A percentile compares a stretch with the other conserved stretches of the same genome.
These are phyloP conservation scores for Zhuqinia jingwanae DNA, from an alignment of 2,888 invertebrate genomes.

Conservation along the genomic window DNA sequence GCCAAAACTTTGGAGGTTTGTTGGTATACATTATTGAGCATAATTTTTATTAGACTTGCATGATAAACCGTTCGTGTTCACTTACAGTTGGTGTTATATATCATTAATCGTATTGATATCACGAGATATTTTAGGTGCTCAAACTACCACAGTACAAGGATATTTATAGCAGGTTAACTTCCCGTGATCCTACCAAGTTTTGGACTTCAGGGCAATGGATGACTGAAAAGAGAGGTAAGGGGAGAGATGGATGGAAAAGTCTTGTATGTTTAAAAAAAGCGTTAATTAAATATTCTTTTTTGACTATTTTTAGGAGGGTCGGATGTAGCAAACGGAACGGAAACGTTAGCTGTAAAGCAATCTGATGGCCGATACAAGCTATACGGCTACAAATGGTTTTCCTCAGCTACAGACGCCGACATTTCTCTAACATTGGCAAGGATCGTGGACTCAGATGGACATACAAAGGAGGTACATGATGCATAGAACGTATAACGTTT, in stretches of 20 bases:
- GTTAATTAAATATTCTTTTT: too few relatives aligned
- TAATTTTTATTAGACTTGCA: neutral
- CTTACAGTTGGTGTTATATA: neutral
- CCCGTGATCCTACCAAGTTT: conserved; percentile 81
- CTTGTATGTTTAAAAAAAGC: too few relatives aligned
- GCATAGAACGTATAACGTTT: too few relatives aligned
- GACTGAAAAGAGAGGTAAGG: conserved; percentile 84
- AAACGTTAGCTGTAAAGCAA: conserved; percentile 82
- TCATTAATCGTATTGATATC: conserved; percentile 51
- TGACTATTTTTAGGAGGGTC: too few relatives aligned
- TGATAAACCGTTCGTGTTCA: neutral
- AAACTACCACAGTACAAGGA: too few relatives aligned
- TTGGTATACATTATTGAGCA: neutral
- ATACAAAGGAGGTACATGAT: too few relatives aligned
- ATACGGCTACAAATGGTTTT: conserved; percentile 84
- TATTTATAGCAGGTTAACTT: conserved; percentile 80
- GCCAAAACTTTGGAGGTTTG: conserved; percentile 82
- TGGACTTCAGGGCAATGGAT: conserved; percentile 85
- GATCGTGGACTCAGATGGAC: conserved; percentile 81
- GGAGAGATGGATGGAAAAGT: too few relatives aligned
- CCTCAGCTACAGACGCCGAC: conserved; percentile 84
- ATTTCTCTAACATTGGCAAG: conserved; percentile 83
- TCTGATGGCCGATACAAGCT: conserved; percentile 81
- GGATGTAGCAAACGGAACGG: conserved; percentile 83
- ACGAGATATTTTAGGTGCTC: conserved; percentile 71